Conservation (phyloP, 2,113 vertebrate genomes). For the Scalopus aquaticus region DNA sequence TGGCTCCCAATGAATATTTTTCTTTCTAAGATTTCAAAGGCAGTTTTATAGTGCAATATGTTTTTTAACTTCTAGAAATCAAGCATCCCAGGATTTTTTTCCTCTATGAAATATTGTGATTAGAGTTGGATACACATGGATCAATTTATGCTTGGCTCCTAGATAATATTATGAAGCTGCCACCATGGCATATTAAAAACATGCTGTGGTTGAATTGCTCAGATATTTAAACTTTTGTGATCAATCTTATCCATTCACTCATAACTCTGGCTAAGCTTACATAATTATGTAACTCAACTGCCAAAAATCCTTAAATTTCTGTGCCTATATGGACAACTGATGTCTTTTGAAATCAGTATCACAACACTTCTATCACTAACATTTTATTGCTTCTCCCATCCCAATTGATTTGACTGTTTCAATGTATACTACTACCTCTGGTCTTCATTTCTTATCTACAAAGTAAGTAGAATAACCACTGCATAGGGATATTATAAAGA, state of each 20-base stretch:
- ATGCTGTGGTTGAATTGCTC: not conserved
- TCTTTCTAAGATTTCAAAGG: slow-evolving; percentile 59
- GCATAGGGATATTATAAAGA: not conserved
- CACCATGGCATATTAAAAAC: not conserved
- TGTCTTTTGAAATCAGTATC: slow-evolving; percentile 3
- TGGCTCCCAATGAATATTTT: slow-evolving; percentile 55
- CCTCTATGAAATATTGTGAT: slow-evolving; percentile 53
- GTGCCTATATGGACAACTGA: not conserved
- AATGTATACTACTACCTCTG: not conserved
- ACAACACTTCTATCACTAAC: not conserved
- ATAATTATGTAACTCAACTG: not conserved
- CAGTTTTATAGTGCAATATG: slow-evolving; percentile 52
- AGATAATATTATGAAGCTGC: slow-evolving; percentile 32
- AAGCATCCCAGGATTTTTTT: slow-evolving; percentile 26
- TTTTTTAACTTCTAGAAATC: slow-evolving; percentile 67
- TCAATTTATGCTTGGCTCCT: slow-evolving; percentile 40
- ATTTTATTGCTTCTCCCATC: not conserved
- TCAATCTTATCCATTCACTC: not conserved
- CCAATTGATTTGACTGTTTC: not conserved
- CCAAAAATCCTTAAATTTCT: not conserved
- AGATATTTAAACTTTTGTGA: slow-evolving; percentile 27
- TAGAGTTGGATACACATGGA: slow-evolving; percentile 33
- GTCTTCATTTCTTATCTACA: not conserved
- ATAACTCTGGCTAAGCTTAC: not conserved
- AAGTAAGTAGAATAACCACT: not conserved